Base-by-base conservation (phyloP, 2,113 vertebrate genomes). In the Calyptomena viridis region DNA sequence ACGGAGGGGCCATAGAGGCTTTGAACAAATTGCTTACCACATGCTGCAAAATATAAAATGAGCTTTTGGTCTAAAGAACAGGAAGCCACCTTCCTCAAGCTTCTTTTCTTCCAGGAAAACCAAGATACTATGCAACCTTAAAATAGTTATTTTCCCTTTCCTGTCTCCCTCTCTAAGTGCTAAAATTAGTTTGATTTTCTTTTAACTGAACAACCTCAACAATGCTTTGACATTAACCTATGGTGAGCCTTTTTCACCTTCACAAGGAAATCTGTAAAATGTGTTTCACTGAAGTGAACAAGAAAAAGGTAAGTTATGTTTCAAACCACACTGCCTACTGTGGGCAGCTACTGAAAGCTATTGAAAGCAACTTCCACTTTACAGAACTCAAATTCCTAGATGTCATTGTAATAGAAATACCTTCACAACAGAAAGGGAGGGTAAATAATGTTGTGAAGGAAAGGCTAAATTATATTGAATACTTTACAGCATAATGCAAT, bases 41-140 rank as follows among this genome's bases (percentile, higher is more conserved):
- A 40, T 40, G 27, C 37, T 64, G 52, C 47, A 92, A 95, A 88
- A 74, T 7, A 52, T 0, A 2, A 35, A 72, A 25, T 7, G 15
- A 79, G 71, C n/a, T 87, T 81, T 85, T 64, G 62, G 58, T 93
- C 28, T 87, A 40, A 64, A 90, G 93, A 50, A 93, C 82, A 94
- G 92, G 93, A 95, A 97, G 68, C n/a, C 84, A 83, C 28, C 59
- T 86, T 93, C 82, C 64, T 91, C 87, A 78, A 67, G 33, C 52
- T 88, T 95, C 85, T 85, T 83, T 84, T 93, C 87, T 93, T 94
- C 84, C 82, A 93, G 55, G 92, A 96, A 91, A 88, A 93, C 30
- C 2, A 33, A 95, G 82, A 63, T 59, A 90, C 8, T 69, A 14
- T 23, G 35, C 37, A 85, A 46, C 27, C 15, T 44, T 69, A 66